Evolutionary conservation across 1,140 invertebrate species (phyloP).

Genomic region (Drosophila nigromelanica): DNA sequence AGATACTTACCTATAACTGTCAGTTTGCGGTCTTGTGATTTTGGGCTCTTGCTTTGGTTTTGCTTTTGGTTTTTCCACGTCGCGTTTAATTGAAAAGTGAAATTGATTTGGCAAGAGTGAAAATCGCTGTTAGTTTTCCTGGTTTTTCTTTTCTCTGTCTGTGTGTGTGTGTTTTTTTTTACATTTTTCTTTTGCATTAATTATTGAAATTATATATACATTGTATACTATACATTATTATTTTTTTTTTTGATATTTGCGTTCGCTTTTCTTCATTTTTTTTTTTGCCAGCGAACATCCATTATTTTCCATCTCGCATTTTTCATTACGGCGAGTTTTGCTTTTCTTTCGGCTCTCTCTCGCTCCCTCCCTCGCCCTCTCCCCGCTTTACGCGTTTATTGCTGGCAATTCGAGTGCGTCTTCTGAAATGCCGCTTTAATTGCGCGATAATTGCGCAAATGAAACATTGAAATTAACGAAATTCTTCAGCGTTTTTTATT

Average conservation of each 20-base stretch:
- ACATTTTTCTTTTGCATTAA: constrained; percentile 46
- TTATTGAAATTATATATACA: constrained; percentile 56
- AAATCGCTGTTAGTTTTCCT: constrained; percentile 47
- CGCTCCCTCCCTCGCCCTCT: no score
- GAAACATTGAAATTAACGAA: constrained; percentile 37
- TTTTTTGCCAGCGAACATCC: constrained; percentile 13
- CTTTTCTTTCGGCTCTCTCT: not conserved
- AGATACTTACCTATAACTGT: no score
- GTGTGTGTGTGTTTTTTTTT: constrained; percentile 4
- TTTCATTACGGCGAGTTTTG: constrained; percentile 17
- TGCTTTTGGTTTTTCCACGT: constrained; percentile 3
- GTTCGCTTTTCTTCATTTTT: not conserved
- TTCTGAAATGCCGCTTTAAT: constrained; percentile 35
- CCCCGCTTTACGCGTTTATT: constrained; percentile 18
- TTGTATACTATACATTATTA: no score
- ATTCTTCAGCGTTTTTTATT: constrained; percentile 24
- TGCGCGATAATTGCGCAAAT: constrained; percentile 42
- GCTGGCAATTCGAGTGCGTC: constrained; percentile 21
- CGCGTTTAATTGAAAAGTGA: constrained; percentile 73
- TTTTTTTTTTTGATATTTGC: constrained; percentile 7
- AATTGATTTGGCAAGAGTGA: constrained; percentile 63
- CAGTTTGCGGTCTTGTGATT: constrained; percentile 8
- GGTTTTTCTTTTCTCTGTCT: constrained; percentile 21
- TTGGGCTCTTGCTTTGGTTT: constrained; percentile 22
- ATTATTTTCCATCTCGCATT: constrained; percentile 29